Base-by-base conservation (phyloP, 2,888 invertebrate species). In the Eupithecia vulgata region DNA sequence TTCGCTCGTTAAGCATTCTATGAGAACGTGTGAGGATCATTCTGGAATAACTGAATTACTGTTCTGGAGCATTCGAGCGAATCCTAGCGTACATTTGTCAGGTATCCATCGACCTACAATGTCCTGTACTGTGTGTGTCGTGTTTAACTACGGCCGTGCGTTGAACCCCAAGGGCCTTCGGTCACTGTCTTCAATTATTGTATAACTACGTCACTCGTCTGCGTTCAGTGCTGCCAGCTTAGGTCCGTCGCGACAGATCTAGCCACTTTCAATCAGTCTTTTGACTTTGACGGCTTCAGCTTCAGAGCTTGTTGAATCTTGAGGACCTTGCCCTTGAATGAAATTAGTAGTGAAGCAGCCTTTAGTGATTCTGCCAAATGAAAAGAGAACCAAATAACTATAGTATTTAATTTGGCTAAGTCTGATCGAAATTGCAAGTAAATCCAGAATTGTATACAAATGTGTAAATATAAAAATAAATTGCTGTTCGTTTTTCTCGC, bases 151-250 rank as follows among this genome's bases (percentile, higher is more conserved):
- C 10, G 25, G 68, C 57, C 67, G 74, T 75, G 67, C 72, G 68
- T 75, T 75, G 72, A 75, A 70, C 75, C 48, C 72, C 75, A 75
- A 75, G 75, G 75, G 70, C 72, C 72, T 75, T 71, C 72, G 75
- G 75, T 75, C 75, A 73, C 72, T 75, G 72, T 68, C 72, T 75
- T 72, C 75, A 70, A 68, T 68, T 70, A 70, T n/a, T n/a, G n/a
- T n/a, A n/a, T 66, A 72, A 52, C 65, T 68, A 68, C 75, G 70
- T 75, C 72, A 72, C 70, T 66, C 25, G 67, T 67, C 69, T 65
- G 48, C 70, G 45, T 34, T 34, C 57, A 40, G 57, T 70, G 70
- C 48, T 75, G 67, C 67, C 72, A 72, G 67, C 67, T 64, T 52
- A 67, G 66, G 1, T 68, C n/a, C 34, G 64, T 37, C 37, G 34